A percentile compares a stretch with the other conserved stretches of the same genome.
Conservation (phyloP, 2,797 vertebrate genomes). For the Dromococcyx pavoninus region DNA sequence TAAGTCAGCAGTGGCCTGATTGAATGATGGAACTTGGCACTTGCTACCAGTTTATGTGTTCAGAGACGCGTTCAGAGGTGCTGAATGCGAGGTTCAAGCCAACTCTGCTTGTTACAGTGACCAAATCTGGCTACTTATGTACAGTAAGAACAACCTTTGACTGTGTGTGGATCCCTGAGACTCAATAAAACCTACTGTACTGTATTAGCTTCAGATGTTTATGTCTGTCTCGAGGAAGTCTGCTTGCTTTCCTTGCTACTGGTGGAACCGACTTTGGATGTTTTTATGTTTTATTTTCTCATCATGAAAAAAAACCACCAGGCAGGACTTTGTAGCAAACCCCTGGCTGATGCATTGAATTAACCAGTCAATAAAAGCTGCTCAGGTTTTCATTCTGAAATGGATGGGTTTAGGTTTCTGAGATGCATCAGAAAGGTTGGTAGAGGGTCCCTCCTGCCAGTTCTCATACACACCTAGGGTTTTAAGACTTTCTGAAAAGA, state of each 20-base stretch:
- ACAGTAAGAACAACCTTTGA: background rate
- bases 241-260: background rate
- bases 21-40: background rate
- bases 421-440: fast-evolving
- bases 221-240: background rate
- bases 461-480: background rate
- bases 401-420: background rate
- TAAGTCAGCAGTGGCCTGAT: background rate
- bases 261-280: background rate
- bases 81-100: background rate
- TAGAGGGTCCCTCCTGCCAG: background rate
- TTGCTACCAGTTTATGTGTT: background rate
- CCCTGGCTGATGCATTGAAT: background rate
- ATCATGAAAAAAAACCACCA: background rate
- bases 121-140: background rate
- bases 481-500: background rate
- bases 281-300: background rate
- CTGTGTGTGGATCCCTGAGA: background rate
- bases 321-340: background rate
- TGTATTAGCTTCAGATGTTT: background rate
- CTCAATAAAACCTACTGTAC: background rate
- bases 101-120: background rate
- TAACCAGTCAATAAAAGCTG: background rate
- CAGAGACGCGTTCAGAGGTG: background rate
- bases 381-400: background rate